Evolutionary conservation across 2,888 invertebrate species (phyloP).

Genomic region (Ceramica pisi): DNA sequence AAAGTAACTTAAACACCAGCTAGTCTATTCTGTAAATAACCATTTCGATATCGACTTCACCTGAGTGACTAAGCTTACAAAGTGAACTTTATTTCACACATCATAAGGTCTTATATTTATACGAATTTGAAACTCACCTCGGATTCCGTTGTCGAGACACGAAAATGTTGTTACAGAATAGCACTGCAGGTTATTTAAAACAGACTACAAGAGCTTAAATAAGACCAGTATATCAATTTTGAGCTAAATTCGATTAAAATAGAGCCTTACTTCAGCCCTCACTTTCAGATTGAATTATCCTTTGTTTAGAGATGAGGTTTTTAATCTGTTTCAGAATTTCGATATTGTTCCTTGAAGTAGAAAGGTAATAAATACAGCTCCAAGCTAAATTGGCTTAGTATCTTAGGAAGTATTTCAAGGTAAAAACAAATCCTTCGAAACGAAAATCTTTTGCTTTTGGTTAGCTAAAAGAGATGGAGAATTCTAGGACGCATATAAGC

Average conservation of each 20-base stretch:
- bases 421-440: background rate
- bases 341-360: background rate
- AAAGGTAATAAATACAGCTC: too few species aligned
- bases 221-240: conserved; percentile 1
- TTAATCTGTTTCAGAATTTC: conserved; percentile 7
- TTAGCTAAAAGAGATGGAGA: too few species aligned
- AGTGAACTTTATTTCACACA: too few species aligned
- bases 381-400: background rate
- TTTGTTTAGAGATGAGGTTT: conserved; percentile 12
- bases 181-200: background rate
- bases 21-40: too few species aligned
- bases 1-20: background rate
- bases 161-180: too few species aligned
- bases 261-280: conserved; percentile 15
- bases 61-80: too few species aligned
- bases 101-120: too few species aligned
- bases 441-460: too few species aligned
- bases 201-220: background rate
- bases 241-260: conserved; percentile 24
- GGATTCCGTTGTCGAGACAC: too few species aligned
- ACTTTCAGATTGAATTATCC: conserved; percentile 27
- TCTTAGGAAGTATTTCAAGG: background rate
- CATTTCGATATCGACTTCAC: too few species aligned
- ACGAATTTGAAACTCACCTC: too few species aligned
- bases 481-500: too few species aligned